Conservation (phyloP, 2,113 vertebrate genomes). For the Paraplagusia blochii region DNA sequence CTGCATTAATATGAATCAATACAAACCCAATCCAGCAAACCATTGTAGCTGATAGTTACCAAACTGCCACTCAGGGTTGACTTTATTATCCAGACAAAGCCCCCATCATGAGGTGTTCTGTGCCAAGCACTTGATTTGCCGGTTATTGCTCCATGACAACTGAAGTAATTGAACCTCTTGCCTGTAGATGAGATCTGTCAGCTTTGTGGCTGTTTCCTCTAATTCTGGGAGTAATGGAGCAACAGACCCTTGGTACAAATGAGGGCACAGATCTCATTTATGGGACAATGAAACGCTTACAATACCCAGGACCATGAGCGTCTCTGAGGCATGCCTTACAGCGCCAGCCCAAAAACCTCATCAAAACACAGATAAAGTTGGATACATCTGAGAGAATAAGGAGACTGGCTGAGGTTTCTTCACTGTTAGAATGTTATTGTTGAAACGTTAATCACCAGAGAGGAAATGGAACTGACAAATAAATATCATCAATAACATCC, state of each 20-base stretch:
- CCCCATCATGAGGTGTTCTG: slow-evolving; percentile 58
- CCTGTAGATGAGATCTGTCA: slow-evolving; percentile 59
- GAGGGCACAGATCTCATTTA: slow-evolving; percentile 69
- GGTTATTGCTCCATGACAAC: slow-evolving; percentile 78
- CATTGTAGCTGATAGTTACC: too few species aligned
- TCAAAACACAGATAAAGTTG: too few species aligned
- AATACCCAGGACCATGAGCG: slow-evolving; percentile 40
- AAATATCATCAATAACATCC: too few species aligned
- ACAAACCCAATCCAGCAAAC: too few species aligned
- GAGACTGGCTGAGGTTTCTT: too few species aligned
- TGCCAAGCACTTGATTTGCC: slow-evolving; percentile 75
- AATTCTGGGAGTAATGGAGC: slow-evolving; percentile 36
- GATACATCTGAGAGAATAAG: too few species aligned
- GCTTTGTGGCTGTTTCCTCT: slow-evolving; percentile 55
- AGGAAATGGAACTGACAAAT: too few species aligned
- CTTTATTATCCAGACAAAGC: slow-evolving; percentile 70
- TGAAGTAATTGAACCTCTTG: slow-evolving; percentile 76
- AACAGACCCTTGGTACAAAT: slow-evolving; percentile 63
- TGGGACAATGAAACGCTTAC: slow-evolving; percentile 58
- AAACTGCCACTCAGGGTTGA: slow-evolving; percentile 55
- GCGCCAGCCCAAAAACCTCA: slow-evolving; percentile 25
- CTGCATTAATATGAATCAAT: slow-evolving; percentile 6
- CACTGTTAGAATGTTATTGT: too few species aligned
- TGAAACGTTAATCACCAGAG: too few species aligned
- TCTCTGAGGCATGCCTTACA: slow-evolving; percentile 42